Percentiles rank a stretch among this genome's conserved stretches.
Conservation (phyloP, 2,888 invertebrate genomes). For the Craniophora ligustri region DNA sequence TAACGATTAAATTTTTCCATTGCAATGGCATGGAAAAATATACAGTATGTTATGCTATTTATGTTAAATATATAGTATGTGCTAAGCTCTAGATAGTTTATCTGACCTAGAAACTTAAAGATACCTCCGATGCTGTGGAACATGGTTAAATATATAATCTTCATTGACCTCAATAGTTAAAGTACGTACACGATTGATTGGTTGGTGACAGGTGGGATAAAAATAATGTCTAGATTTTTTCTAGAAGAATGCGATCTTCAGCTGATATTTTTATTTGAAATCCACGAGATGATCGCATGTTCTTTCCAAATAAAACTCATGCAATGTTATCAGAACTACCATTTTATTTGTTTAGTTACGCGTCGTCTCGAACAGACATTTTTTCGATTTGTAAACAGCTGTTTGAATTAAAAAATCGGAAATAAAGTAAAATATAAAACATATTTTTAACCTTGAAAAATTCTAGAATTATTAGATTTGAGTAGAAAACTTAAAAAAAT, state of each 20-base stretch:
- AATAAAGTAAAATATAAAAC: neutral
- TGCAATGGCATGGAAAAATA: neutral
- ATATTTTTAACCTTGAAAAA: neutral
- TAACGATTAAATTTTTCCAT: slow-evolving; percentile 16
- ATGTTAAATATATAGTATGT: too few species aligned
- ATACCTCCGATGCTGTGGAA: slow-evolving; percentile 21
- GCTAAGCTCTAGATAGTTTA: slow-evolving; percentile 54
- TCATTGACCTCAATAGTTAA: slow-evolving; percentile 18
- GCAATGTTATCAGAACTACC: neutral
- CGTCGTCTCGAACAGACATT: neutral
- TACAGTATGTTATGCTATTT: too few species aligned
- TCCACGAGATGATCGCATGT: slow-evolving; percentile 1
- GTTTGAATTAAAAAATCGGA: neutral
- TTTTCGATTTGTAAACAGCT: neutral
- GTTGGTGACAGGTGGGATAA: slow-evolving; percentile 12
- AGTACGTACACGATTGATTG: slow-evolving; percentile 13
- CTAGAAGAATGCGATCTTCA: neutral
- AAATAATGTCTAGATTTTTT: slow-evolving; percentile 1
- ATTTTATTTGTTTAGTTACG: slow-evolving; percentile 3
- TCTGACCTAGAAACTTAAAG: slow-evolving; percentile 51
- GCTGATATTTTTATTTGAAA: slow-evolving; percentile 10
- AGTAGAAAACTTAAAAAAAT: too few species aligned
- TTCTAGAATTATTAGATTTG: too few species aligned
- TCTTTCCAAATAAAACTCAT: slow-evolving; percentile 3
- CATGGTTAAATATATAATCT: slow-evolving; percentile 27